Evolutionary conservation across 1,140 invertebrate genomes (phyloP).

Genomic region (Zaprionus gabonicus): DNA sequence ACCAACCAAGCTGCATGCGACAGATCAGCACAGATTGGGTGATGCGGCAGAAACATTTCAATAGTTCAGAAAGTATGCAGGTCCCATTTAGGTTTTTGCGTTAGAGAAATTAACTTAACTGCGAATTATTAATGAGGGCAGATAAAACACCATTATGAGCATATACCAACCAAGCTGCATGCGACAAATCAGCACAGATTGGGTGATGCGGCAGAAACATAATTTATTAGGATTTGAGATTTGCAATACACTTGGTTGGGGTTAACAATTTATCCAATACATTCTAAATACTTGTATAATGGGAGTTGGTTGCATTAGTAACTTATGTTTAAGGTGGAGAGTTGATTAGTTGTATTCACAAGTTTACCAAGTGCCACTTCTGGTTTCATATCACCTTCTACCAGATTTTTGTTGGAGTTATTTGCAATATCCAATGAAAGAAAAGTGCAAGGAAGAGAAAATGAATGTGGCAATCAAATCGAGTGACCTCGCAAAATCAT

Average conservation of each 20-base stretch:
- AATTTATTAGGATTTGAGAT: not conserved
- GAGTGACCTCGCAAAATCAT: constrained; percentile 33
- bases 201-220: constrained; percentile 66
- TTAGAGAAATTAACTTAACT: constrained; percentile 36
- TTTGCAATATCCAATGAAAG: constrained; percentile 61
- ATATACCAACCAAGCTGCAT: constrained; percentile 77
- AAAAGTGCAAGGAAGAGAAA: constrained; percentile 77
- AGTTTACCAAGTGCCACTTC: too few relatives aligned
- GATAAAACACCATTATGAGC: constrained; percentile 67
- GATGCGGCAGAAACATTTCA: constrained; percentile 68
- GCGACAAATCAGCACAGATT: constrained; percentile 51
- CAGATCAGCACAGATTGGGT: constrained; percentile 65
- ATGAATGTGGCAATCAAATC: constrained; percentile 73
- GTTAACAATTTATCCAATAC: too few relatives aligned
- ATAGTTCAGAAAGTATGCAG: not conserved
- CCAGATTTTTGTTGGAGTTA: constrained; percentile 74
- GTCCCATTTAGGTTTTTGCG: constrained; percentile 69
- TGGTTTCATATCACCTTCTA: constrained; percentile 57
- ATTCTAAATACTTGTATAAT: too few relatives aligned
- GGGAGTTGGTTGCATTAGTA: too few relatives aligned
- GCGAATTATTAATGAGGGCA: constrained; percentile 73
- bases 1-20: constrained; percentile 71
- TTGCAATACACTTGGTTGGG: too few relatives aligned
- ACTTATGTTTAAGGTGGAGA: too few relatives aligned
- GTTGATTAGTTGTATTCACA: too few relatives aligned